These are phyloP conservation scores for Tupiocoris notatus DNA, from an alignment of 2,888 invertebrate species.

Conservation along the genomic window DNA sequence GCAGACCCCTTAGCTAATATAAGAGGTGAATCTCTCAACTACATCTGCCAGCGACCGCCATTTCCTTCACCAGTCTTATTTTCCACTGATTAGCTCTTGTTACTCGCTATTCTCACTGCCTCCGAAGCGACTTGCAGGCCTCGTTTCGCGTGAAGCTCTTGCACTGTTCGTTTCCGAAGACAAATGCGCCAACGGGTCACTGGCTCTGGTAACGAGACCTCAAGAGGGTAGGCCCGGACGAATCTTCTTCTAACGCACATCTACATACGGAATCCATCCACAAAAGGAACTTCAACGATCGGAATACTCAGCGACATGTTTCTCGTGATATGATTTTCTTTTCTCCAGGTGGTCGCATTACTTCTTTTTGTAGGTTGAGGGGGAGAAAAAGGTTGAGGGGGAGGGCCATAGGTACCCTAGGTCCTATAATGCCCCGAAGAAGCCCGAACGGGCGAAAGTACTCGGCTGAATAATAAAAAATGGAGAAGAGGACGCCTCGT, in stretches of 20 bases:
- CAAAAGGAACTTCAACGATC: too few relatives aligned
- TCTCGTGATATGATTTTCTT: too few relatives aligned
- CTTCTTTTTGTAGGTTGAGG: too few relatives aligned
- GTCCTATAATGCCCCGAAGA: too few relatives aligned
- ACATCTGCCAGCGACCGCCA: neutral
- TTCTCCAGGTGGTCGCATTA: too few relatives aligned
- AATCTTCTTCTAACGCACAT: neutral
- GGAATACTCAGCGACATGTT: too few relatives aligned
- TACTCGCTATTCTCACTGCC: constrained; percentile 33
- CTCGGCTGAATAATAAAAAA: too few relatives aligned
- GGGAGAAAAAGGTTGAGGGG: too few relatives aligned
- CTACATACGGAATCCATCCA: constrained; percentile 32
- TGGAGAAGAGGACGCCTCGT: too few relatives aligned
- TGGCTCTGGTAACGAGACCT: constrained; percentile 37
- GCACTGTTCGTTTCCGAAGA: constrained; percentile 28
- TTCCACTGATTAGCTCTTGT: constrained; percentile 38
- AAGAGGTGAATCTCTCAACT: constrained; percentile 26
- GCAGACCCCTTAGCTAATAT: constrained; percentile 1
- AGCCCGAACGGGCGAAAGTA: too few relatives aligned
- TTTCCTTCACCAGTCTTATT: neutral
- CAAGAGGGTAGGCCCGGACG: constrained; percentile 10
- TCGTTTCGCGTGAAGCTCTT: neutral
- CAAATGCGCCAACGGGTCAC: constrained; percentile 39
- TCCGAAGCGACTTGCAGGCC: constrained; percentile 3
- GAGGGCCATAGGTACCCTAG: too few relatives aligned